Percentiles rank a stretch among this genome's conserved stretches.
Evolutionary conservation across 2,888 invertebrate genomes (phyloP).

Genomic region (Dinocampus coccinellae): DNA sequence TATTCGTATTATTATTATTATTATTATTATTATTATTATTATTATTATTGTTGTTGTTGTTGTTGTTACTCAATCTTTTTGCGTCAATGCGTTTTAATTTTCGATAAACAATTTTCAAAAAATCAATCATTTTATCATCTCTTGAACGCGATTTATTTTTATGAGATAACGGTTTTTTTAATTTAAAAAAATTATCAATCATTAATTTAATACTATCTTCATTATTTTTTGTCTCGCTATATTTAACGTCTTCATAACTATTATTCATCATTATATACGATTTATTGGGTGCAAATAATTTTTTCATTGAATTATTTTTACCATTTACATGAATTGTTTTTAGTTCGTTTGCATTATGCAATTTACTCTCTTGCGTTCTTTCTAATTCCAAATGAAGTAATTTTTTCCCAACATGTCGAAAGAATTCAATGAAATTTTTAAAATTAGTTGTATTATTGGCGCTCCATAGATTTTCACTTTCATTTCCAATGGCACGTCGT

Average conservation of each 20-base stretch:
- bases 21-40: background rate
- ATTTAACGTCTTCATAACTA: background rate
- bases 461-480: background rate
- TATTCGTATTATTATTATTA: constrained; percentile 55
- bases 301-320: background rate
- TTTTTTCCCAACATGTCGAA: constrained; percentile 64
- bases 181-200: constrained; percentile 32
- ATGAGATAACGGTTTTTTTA: constrained; percentile 49
- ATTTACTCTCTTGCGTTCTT: constrained; percentile 51
- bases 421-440: constrained; percentile 65
- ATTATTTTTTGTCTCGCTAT: constrained; percentile 11
- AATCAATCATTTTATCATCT: constrained; percentile 66
- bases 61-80: constrained; percentile 46
- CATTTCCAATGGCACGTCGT: constrained; percentile 72
- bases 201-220: background rate
- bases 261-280: background rate
- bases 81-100: constrained; percentile 65
- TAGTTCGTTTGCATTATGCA: constrained; percentile 9
- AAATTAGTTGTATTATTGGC: constrained; percentile 45
- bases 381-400: constrained; percentile 62
- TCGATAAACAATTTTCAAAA: constrained; percentile 62
- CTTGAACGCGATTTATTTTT: constrained; percentile 56
- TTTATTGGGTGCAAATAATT: constrained; percentile 7
- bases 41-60: background rate
- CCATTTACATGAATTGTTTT: background rate